A percentile compares a stretch with the other conserved stretches of the same genome.
These are phyloP conservation scores for Xestia c-nigrum DNA, from an alignment of 2,888 invertebrate species.

Conservation along the genomic window DNA sequence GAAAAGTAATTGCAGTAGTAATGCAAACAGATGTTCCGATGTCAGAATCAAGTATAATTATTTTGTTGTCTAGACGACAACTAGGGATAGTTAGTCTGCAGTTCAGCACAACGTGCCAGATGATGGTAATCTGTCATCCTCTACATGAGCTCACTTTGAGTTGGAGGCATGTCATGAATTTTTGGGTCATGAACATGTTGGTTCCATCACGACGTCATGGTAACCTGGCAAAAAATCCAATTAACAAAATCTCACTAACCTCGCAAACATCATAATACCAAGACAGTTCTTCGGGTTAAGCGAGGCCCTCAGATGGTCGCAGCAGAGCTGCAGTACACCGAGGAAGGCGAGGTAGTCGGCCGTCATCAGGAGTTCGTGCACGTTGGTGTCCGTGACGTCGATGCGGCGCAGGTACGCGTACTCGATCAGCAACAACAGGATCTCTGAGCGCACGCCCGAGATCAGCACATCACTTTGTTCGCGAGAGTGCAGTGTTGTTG, in stretches of 20 bases:
- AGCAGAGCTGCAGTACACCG: slow-evolving; percentile 95
- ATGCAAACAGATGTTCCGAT: not conserved
- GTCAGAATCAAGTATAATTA: not conserved
- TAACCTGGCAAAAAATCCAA: not conserved
- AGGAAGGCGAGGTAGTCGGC: slow-evolving; percentile 97
- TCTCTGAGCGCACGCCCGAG: slow-evolving; percentile 94
- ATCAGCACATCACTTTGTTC: slow-evolving; percentile 93
- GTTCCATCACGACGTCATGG: not conserved
- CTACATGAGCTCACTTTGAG: not conserved
- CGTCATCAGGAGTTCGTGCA: slow-evolving; percentile 94
- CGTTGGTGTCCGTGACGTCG: slow-evolving; percentile 94
- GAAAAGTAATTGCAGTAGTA: not conserved
- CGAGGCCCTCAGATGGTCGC: slow-evolving; percentile 93
- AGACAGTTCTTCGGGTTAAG: slow-evolving; percentile 95
- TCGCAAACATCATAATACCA: slow-evolving; percentile 95
- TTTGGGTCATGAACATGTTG: not conserved
- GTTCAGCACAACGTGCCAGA: not conserved
- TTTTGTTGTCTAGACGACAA: not conserved
- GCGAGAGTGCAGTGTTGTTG: slow-evolving; percentile 93
- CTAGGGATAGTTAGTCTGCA: not conserved
- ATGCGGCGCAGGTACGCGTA: slow-evolving; percentile 96
- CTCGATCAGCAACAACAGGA: slow-evolving; percentile 94
- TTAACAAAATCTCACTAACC: slow-evolving; percentile 79
- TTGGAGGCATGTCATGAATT: not conserved
- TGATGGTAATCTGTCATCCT: not conserved